Conservation (phyloP, 2,888 invertebrate species). For the Ornithoptera priamus region DNA sequence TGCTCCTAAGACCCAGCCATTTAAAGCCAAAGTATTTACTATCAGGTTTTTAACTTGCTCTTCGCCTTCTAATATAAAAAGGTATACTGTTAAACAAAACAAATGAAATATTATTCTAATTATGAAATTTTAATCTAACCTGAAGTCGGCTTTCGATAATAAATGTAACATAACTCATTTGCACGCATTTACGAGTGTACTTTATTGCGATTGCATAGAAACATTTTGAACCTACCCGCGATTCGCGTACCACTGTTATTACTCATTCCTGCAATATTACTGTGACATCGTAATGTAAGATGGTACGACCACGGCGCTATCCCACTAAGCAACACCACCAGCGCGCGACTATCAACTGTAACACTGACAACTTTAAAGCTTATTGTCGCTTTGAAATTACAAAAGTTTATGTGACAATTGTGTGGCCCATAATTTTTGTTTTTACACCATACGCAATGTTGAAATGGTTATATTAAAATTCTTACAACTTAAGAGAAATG, state of each 20-base stretch:
- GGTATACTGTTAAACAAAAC: background rate
- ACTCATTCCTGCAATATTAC: conserved; percentile 38
- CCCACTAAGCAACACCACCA: background rate
- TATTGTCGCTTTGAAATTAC: background rate
- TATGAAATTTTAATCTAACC: conserved; percentile 1
- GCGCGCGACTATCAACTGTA: conserved; percentile 9
- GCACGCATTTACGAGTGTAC: conserved; percentile 16
- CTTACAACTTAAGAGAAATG: conserved; percentile 22
- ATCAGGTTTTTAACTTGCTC: too few relatives aligned
- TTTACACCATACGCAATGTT: conserved; percentile 18
- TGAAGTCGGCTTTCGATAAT: background rate
- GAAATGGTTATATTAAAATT: conserved; percentile 26
- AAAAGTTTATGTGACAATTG: conserved; percentile 25
- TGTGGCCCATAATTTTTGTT: conserved; percentile 24
- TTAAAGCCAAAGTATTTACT: too few relatives aligned
- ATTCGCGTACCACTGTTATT: conserved; percentile 31
- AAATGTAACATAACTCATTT: conserved; percentile 26
- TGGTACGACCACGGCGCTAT: conserved; percentile 30
- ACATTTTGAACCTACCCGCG: conserved; percentile 23
- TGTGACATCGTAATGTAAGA: conserved; percentile 44
- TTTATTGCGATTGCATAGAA: conserved; percentile 23
- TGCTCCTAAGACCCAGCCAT: too few relatives aligned
- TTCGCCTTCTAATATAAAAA: too few relatives aligned
- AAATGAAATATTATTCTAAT: background rate
- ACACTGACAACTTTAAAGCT: background rate